phyloP scores from a whole-genome alignment of 2,113 vertebrate genomes.

The Montifringilla adamsi region DNA sequence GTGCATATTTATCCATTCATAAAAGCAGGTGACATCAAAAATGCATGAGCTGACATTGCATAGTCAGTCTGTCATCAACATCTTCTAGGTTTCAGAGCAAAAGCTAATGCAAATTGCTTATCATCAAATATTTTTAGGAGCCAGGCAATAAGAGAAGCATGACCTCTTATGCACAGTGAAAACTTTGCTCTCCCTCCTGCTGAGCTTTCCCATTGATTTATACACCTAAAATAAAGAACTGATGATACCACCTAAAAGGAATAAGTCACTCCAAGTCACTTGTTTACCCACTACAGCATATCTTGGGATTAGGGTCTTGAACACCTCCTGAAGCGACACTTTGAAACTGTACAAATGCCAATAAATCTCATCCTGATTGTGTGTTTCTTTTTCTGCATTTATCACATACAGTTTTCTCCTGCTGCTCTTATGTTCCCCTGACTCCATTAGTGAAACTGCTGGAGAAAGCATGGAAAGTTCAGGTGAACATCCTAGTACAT shows the following conservation, averaged over 20 bases:
- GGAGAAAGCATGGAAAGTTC: not conserved
- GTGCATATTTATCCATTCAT: not conserved
- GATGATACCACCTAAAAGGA: not conserved
- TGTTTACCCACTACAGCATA: not conserved
- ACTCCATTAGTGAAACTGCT: not conserved
- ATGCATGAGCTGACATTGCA: not conserved
- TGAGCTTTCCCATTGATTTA: not conserved
- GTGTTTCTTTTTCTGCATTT: not conserved
- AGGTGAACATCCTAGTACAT: not conserved
- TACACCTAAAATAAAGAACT: not conserved
- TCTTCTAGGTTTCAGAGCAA: not conserved
- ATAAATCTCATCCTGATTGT: not conserved
- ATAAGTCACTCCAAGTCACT: not conserved
- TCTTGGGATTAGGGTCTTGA: not conserved
- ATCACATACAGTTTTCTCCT: not conserved
- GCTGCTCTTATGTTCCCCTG: not conserved
- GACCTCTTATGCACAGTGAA: not conserved
- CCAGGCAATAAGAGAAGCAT: not conserved
- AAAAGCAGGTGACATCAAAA: not conserved
- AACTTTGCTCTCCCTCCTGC: not conserved
- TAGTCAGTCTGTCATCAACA: not conserved
- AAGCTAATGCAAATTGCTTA: not conserved
- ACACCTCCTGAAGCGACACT: not conserved
- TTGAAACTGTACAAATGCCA: not conserved
- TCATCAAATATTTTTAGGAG: not conserved